phyloP scores from a whole-genome alignment of 35 echinoderm and acorn worm species.

The Acanthaster planci region DNA sequence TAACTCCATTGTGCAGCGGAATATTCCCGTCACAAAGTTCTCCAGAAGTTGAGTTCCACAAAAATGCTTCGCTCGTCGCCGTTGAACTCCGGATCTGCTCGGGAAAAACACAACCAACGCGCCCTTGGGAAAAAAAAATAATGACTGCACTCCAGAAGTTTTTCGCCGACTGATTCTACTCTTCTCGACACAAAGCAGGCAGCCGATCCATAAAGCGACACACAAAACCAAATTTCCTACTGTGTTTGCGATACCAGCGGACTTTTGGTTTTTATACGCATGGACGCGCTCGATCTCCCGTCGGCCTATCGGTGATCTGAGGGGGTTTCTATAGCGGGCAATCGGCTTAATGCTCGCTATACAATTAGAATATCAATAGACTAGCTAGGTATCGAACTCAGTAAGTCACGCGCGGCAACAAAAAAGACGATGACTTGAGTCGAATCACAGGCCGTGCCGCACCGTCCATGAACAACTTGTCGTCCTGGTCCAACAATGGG shows the following conservation, averaged over 20 bases:
- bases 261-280: slow-evolving; percentile 21
- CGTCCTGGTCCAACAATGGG: too few relatives aligned
- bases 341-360: slow-evolving; percentile 14
- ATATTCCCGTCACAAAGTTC: not conserved
- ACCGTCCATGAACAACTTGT: too few relatives aligned
- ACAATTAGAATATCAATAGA: slow-evolving; percentile 19
- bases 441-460: too few relatives aligned
- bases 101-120: too few relatives aligned
- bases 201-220: slow-evolving; percentile 13
- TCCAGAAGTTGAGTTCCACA: too few relatives aligned
- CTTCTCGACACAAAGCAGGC: not conserved
- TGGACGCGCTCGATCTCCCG: slow-evolving; percentile 17
- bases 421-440: not conserved
- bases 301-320: slow-evolving; percentile 9
- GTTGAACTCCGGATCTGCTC: too few relatives aligned
- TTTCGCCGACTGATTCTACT: not conserved
- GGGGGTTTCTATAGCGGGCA: slow-evolving; percentile 6
- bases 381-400: slow-evolving; percentile 14
- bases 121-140: too few relatives aligned
- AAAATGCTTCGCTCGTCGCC: too few relatives aligned
- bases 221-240: not conserved
- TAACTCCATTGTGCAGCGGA: not conserved
- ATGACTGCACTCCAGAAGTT: too few relatives aligned
- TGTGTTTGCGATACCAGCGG: not conserved
- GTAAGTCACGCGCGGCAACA: slow-evolving; percentile 13